phyloP scores from a whole-genome alignment of 2,797 vertebrate species.

The Sciaenops ocellatus region DNA sequence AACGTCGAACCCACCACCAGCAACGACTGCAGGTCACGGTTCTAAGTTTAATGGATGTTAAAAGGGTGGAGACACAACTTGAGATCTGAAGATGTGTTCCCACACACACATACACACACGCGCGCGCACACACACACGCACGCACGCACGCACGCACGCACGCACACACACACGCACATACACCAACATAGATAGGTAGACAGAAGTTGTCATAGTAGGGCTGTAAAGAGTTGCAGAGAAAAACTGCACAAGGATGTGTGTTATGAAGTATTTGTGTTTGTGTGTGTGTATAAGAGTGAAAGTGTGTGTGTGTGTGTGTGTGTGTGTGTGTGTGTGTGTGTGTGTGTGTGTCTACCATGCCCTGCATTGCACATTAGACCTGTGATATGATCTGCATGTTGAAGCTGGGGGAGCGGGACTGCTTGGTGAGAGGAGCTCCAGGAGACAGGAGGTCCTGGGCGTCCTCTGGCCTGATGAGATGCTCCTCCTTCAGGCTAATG shows the following conservation, averaged over 20 bases:
- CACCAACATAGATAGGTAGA: slow-evolving; percentile 45
- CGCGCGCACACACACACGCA: slow-evolving; percentile 25
- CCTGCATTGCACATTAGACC: slow-evolving; percentile 85
- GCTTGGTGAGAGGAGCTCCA: slow-evolving; percentile 93
- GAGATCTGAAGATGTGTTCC: slow-evolving; percentile 39
- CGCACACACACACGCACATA: slow-evolving; percentile 17
- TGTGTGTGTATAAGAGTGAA: slow-evolving; percentile 5
- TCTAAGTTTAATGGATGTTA: slow-evolving; percentile 51
- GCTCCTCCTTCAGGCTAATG: slow-evolving; percentile 95
- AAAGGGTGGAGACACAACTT: slow-evolving; percentile 39
- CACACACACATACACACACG: slow-evolving; percentile 30
- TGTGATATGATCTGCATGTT: slow-evolving; percentile 99
- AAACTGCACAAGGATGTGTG: slow-evolving; percentile 45
- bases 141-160: slow-evolving; percentile 21
- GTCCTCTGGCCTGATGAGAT: slow-evolving; percentile 90
- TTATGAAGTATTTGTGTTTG: slow-evolving; percentile 5
- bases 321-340: slow-evolving; percentile 44
- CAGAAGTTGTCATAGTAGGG: slow-evolving; percentile 29
- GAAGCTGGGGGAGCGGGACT: slow-evolving; percentile 98
- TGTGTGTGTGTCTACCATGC: slow-evolving; percentile 35
- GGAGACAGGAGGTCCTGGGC: slow-evolving; percentile 92
- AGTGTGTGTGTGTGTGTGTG: slow-evolving; percentile 27
- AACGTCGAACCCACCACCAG: slow-evolving; percentile 28
- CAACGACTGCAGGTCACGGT: slow-evolving; percentile 42
- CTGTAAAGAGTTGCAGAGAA: slow-evolving; percentile 43